phyloP scores from a whole-genome alignment of 2,113 vertebrate species.

The Protobothrops flavoviridis region DNA sequence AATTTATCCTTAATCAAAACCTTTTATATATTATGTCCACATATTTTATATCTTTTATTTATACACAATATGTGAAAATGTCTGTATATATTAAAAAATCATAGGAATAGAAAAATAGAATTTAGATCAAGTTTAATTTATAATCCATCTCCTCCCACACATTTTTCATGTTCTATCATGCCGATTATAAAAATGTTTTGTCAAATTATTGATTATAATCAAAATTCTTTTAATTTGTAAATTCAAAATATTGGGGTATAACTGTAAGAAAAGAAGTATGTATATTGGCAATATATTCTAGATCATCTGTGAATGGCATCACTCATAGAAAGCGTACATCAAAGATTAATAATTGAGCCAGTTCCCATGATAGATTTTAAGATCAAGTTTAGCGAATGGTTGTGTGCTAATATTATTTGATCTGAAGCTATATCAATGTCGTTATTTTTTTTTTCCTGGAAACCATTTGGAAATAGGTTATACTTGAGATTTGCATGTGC shows the following conservation, averaged over 20 bases:
- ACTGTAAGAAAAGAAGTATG: background rate
- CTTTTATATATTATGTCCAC: background rate
- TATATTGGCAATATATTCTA: conserved; percentile 10
- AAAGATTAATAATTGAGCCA: background rate
- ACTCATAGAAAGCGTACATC: background rate
- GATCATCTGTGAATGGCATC: background rate
- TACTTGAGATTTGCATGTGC: background rate
- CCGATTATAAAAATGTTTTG: background rate
- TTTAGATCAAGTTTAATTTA: background rate
- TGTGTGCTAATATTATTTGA: background rate
- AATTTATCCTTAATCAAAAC: background rate
- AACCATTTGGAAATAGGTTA: background rate
- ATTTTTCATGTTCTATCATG: background rate
- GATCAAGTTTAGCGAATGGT: background rate
- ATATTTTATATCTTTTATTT: background rate
- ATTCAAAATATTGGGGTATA: background rate
- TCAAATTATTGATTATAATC: background rate
- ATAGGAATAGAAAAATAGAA: background rate
- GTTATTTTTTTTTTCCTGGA: background rate
- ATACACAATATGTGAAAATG: background rate
- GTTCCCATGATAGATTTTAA: background rate
- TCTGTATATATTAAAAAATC: background rate
- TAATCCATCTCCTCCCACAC: background rate
- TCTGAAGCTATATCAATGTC: background rate
- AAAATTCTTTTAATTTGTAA: background rate